Percentiles rank a stretch among this genome's conserved stretches.
These are phyloP conservation scores for Albula glossodonta DNA, from an alignment of 2,113 vertebrate species.

Conservation along the genomic window DNA sequence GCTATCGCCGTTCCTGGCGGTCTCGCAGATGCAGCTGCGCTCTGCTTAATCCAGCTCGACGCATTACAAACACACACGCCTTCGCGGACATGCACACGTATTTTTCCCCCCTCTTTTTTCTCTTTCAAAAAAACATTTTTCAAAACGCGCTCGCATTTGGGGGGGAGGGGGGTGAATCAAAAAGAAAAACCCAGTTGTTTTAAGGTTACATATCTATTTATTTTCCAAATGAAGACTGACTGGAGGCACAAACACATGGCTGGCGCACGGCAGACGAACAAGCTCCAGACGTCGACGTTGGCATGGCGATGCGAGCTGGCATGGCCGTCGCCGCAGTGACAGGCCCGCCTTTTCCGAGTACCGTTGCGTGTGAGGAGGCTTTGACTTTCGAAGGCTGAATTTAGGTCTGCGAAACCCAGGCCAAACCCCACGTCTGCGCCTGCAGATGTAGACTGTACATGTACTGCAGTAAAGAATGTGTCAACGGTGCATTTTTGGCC, in stretches of 20 bases:
- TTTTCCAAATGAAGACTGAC: constrained; percentile 63
- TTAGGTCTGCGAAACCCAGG: background rate
- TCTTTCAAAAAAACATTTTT: background rate
- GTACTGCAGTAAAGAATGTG: constrained; percentile 14
- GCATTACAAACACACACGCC: constrained; percentile 10
- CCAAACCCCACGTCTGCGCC: constrained; percentile 21
- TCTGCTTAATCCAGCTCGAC: background rate
- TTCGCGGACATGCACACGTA: background rate
- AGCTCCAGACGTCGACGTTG: constrained; percentile 43
- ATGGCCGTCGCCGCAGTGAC: constrained; percentile 35
- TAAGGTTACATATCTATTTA: constrained; percentile 39
- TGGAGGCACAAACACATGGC: constrained; percentile 43
- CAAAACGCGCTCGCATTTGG: background rate
- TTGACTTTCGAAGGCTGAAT: background rate
- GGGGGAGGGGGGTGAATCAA: no score
- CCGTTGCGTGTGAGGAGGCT: background rate
- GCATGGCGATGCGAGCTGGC: constrained; percentile 31
- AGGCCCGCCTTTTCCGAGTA: constrained; percentile 38
- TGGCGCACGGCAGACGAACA: constrained; percentile 56
- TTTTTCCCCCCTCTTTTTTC: background rate
- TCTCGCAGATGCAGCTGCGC: constrained; percentile 12
- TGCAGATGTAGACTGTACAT: constrained; percentile 19
- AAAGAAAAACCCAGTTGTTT: constrained; percentile 18
- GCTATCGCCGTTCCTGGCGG: background rate
- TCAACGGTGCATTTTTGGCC: constrained; percentile 20